phyloP scores from a whole-genome alignment of 2,888 invertebrate genomes.

The Esperia sulphurella region DNA sequence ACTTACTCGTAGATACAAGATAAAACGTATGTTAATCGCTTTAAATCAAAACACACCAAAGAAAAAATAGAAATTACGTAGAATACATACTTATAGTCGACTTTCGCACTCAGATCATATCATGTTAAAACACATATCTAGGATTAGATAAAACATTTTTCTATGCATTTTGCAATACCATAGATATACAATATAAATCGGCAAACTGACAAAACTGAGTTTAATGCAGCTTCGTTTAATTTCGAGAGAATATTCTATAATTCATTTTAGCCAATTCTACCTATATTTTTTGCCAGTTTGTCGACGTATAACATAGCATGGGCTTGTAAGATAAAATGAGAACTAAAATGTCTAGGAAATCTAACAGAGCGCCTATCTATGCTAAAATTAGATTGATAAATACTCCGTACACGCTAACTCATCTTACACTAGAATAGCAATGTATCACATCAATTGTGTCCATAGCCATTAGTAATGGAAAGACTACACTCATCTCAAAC shows the following conservation, averaged over 20 bases:
- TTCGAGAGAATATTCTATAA: no score
- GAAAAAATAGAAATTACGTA: constrained; percentile 44
- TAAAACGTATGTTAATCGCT: constrained; percentile 5
- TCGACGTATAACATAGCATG: constrained; percentile 38
- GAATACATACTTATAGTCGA: constrained; percentile 20
- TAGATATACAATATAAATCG: constrained; percentile 10
- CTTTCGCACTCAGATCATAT: constrained; percentile 43
- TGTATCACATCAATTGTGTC: constrained; percentile 72
- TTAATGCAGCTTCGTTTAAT: not conserved
- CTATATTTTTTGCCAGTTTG: not conserved
- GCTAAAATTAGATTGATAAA: constrained; percentile 69
- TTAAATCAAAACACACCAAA: constrained; percentile 49
- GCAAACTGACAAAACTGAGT: not conserved
- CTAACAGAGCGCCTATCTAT: constrained; percentile 65
- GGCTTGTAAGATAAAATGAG: constrained; percentile 50
- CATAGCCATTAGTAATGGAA: constrained; percentile 51
- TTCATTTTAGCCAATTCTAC: no score
- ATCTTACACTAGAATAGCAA: constrained; percentile 59
- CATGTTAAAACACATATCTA: constrained; percentile 37
- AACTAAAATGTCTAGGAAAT: constrained; percentile 54
- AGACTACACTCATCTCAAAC: constrained; percentile 32
- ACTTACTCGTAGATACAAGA: no score
- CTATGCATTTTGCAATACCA: constrained; percentile 41
- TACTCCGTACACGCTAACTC: constrained; percentile 65
- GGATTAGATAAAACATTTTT: constrained; percentile 45